phyloP scores from a whole-genome alignment of 2,888 invertebrate species.

The Loripinus fragilis region DNA sequence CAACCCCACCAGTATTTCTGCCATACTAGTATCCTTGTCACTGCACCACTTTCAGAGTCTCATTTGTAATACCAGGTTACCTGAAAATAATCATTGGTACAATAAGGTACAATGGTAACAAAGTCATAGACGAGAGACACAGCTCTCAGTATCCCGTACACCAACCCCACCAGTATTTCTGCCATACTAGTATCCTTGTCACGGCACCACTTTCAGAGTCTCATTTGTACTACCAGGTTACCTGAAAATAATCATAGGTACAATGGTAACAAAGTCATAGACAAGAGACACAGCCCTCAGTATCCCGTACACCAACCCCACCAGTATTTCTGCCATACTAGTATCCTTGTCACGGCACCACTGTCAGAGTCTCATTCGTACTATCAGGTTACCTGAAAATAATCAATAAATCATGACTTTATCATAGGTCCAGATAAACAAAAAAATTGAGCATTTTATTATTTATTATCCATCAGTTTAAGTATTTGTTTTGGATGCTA shows the following conservation, averaged over 20 bases:
- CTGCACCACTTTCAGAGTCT: no score
- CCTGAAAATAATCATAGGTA: slow-evolving; percentile 85
- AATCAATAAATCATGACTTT: slow-evolving; percentile 95
- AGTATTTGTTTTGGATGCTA: no score
- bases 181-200: slow-evolving; percentile 55
- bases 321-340: slow-evolving; percentile 68
- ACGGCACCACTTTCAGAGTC: no score
- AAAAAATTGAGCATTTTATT: no score
- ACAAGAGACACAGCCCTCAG: slow-evolving; percentile 86
- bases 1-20: slow-evolving; percentile 63
- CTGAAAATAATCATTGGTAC: no score
- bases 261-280: slow-evolving; percentile 95
- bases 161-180: slow-evolving; percentile 62
- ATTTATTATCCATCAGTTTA: no score
- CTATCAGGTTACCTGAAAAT: no score
- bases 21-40: slow-evolving; percentile 52
- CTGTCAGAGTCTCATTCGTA: no score
- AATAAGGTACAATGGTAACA: slow-evolving; percentile 94
- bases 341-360: no score
- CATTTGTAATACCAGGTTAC: no score
- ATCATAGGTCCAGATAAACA: slow-evolving; percentile 94
- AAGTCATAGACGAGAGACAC: slow-evolving; percentile 92
- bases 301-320: slow-evolving; percentile 66
- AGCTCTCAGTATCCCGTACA: slow-evolving; percentile 76
- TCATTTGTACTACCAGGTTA: no score